Conservation (phyloP, 2,113 vertebrate genomes). For the Spermophilus dauricus region DNA sequence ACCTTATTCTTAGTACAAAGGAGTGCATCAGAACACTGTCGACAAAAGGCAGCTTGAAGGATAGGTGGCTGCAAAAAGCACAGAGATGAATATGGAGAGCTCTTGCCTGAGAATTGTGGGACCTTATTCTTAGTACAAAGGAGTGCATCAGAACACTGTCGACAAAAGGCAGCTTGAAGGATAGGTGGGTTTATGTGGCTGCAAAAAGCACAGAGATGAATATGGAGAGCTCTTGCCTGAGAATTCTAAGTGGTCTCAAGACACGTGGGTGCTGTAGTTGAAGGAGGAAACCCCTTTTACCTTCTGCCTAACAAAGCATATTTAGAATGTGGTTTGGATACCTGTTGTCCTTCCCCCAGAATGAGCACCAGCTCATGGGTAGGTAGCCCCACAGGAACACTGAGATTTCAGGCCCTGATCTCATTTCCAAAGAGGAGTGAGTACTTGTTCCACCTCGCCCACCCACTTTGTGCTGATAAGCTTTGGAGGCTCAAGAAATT, state of each 20-base stretch:
- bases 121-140: constrained; percentile 75
- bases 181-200: constrained; percentile 76
- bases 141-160: constrained; percentile 67
- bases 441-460: too few species aligned
- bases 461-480: background rate
- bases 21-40: constrained; percentile 67
- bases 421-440: too few species aligned
- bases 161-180: constrained; percentile 80
- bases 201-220: constrained; percentile 68
- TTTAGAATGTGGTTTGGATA: background rate
- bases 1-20: constrained; percentile 78
- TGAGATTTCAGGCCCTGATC: background rate
- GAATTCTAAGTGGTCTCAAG: constrained; percentile 69
- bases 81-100: constrained; percentile 61
- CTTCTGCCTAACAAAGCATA: background rate
- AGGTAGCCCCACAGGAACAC: background rate
- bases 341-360: background rate
- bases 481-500: background rate
- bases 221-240: constrained; percentile 76
- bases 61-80: constrained; percentile 77
- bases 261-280: constrained; percentile 75
- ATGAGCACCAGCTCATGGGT: background rate
- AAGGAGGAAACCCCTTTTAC: constrained; percentile 1
- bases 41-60: constrained; percentile 80
- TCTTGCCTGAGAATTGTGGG: constrained; percentile 79